phyloP scores from a whole-genome alignment of 2,113 vertebrate species.

The Ahaetulla prasina region DNA sequence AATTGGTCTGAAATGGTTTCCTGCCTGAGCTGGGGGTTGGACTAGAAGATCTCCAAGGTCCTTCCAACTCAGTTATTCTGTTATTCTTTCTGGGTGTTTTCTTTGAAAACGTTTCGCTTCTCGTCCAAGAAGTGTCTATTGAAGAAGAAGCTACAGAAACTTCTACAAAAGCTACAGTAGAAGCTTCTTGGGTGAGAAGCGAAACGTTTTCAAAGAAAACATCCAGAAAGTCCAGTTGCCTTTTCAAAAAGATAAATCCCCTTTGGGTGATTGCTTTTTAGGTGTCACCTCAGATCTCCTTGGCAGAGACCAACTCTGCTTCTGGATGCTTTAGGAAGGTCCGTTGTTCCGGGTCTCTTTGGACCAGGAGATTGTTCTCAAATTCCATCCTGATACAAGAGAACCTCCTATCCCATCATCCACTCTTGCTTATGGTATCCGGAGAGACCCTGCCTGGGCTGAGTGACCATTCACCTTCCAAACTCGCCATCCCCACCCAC shows the following conservation, averaged over 20 bases:
- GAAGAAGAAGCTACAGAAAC: background rate
- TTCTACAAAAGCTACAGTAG: background rate
- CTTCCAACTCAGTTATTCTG: background rate
- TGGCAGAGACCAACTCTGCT: background rate
- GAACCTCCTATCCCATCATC: background rate
- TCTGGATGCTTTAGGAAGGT: background rate
- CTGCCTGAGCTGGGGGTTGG: background rate
- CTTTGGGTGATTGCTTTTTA: background rate
- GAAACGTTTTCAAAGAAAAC: background rate
- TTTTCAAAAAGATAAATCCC: accelerated
- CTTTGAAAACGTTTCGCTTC: background rate
- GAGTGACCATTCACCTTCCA: background rate
- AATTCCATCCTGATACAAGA: background rate
- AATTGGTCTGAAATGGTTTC: background rate
- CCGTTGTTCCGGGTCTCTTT: background rate
- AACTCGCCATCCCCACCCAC: background rate
- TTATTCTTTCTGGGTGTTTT: background rate
- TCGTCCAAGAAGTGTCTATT: background rate
- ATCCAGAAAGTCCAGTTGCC: background rate
- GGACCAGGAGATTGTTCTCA: background rate
- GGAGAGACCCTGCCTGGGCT: background rate
- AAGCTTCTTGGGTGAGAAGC: background rate
- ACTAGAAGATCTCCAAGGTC: background rate
- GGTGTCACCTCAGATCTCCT: background rate
- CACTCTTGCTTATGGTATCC: background rate